Base-by-base conservation (phyloP, 2,797 vertebrate species). In the Falco rusticolus region DNA sequence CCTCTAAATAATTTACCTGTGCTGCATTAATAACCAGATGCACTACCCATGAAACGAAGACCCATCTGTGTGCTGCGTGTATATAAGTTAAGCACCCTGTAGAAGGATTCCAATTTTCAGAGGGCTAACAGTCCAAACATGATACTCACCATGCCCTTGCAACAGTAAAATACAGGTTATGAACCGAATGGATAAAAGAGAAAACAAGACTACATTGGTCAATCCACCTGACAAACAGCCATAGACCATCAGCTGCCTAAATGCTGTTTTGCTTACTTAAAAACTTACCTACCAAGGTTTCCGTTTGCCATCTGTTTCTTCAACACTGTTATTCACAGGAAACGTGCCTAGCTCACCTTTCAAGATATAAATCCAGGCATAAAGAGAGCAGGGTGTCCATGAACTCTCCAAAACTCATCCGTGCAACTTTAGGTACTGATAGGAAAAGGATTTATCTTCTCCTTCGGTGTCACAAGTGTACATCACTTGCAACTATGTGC, bases 1-100 rank as follows among this genome's bases (percentile, higher is more conserved):
- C n/a, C 34, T 63, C 54, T 87, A 76, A 88, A 66, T 82, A 84
- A 87, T 87, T 91, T 28, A 91, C 61, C 50, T 65, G 26, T 47
- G 39, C 41, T 65, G 50, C 48, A 60, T 80, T 66, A 75, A 77
- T 57, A 91, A 64, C 18, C 34, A 75, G 34, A 59, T 3, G 29
- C 16, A 5, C 39, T 59, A 45, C 3, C 65, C 79, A 41, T 5
- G 11, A 66, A 86, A 43, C 7, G 41, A 50, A 69, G n/a, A 72
- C 14, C 39, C 29, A 5, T 15, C 8, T 21, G 26, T 4, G 14
- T 33, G 20, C 28, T 37, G 22, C 9, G 4, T 15, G 5, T 21
- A 34, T 6, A 34, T 4, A 15, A 28, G 48, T 69, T 39, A 77
- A 66, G 39, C 13, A 63, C 21, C 9, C 25, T 24, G 34, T 4